Conservation (phyloP, 2,113 vertebrate species). For the Trichechus manatus region DNA sequence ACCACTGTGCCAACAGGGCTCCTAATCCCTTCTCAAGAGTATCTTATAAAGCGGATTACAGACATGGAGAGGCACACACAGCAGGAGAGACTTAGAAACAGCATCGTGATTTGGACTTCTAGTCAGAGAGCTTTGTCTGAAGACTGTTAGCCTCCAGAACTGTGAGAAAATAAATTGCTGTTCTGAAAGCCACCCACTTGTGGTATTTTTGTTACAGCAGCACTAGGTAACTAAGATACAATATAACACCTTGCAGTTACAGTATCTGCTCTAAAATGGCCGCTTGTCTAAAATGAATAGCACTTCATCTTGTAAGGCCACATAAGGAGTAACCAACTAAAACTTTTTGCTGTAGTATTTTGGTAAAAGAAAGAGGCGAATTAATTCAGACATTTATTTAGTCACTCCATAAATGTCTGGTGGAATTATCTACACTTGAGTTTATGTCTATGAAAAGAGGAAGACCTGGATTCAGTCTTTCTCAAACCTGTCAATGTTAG, state of each 20-base stretch:
- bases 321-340: not conserved
- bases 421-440: not conserved
- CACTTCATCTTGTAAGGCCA: not conserved
- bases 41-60: too few relatives aligned
- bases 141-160: too few relatives aligned
- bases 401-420: not conserved
- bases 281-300: not conserved
- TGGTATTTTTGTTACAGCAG: too few relatives aligned
- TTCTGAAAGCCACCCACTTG: too few relatives aligned
- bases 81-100: too few relatives aligned
- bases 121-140: too few relatives aligned
- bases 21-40: too few relatives aligned
- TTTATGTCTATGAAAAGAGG: not conserved
- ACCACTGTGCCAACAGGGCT: too few relatives aligned
- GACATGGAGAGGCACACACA: too few relatives aligned
- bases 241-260: not conserved
- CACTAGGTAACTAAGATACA: too few relatives aligned
- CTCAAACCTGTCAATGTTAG: not conserved
- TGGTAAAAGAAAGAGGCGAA: not conserved
- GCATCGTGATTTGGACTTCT: too few relatives aligned
- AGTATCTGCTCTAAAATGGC: not conserved
- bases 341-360: not conserved
- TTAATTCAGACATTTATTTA: not conserved
- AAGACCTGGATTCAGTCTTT: not conserved
- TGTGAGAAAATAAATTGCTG: too few relatives aligned